Evolutionary conservation across 2,888 invertebrate species (phyloP).

Genomic region (Athripsodes cinereus): DNA sequence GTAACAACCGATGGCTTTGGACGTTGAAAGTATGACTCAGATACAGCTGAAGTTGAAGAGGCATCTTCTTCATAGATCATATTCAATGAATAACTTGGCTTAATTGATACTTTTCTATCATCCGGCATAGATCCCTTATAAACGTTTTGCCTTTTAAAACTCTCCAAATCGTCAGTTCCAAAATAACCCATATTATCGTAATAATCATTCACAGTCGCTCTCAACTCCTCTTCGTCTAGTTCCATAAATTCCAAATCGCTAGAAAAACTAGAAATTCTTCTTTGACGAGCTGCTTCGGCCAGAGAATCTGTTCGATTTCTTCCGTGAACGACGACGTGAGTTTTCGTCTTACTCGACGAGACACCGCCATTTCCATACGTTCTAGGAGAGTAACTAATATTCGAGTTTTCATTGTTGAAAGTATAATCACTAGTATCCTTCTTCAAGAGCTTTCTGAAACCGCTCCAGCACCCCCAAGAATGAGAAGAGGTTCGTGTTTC

Average conservation of each 20-base stretch:
- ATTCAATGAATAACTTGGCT: constrained; percentile 42
- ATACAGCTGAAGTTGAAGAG: constrained; percentile 16
- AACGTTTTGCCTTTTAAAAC: constrained; percentile 34
- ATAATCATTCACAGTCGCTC: constrained; percentile 38
- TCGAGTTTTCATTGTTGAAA: neutral
- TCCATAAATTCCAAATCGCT: constrained; percentile 30
- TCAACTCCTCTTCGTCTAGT: constrained; percentile 28
- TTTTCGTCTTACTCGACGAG: neutral
- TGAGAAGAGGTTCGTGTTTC: too few species aligned
- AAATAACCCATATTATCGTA: constrained; percentile 45
- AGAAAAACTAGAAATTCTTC: constrained; percentile 22
- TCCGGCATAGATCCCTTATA: constrained; percentile 29
- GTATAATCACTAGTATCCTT: constrained; percentile 15
- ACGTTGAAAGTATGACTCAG: constrained; percentile 6
- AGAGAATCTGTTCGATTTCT: constrained; percentile 12
- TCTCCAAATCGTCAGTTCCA: constrained; percentile 31
- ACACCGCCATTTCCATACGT: neutral
- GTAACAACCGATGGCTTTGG: neutral
- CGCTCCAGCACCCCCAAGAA: constrained; percentile 12
- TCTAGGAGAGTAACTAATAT: neutral
- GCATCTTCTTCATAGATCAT: constrained; percentile 43
- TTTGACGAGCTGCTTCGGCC: constrained; percentile 13
- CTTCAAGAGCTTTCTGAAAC: constrained; percentile 8
- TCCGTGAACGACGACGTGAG: neutral
- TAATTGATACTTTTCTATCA: constrained; percentile 40